phyloP scores from a whole-genome alignment of 2,888 invertebrate genomes.

The Ferdinandea cuprea region DNA sequence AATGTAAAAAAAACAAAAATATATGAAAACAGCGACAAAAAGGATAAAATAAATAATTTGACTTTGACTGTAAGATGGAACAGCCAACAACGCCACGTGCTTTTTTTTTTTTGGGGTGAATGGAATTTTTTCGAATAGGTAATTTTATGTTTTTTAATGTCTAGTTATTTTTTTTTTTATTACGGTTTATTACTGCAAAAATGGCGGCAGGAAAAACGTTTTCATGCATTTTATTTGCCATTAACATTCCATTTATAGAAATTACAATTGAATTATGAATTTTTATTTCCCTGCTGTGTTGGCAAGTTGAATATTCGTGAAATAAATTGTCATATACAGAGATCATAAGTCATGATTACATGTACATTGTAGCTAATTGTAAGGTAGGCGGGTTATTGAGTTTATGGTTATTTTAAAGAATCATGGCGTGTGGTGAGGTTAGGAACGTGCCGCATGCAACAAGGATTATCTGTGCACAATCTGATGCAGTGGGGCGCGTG shows the following conservation, averaged over 20 bases:
- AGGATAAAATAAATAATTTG: conserved; percentile 78
- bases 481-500: not conserved
- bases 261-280: conserved; percentile 72
- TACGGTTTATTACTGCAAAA: conserved; percentile 50
- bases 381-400: conserved; percentile 10
- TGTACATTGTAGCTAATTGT: not conserved
- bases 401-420: conserved; percentile 4
- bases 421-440: not conserved
- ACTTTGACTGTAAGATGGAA: conserved; percentile 69
- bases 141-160: not conserved
- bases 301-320: not conserved
- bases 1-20: conserved; percentile 79
- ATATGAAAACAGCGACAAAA: conserved; percentile 42
- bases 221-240: conserved; percentile 65
- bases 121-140: not conserved
- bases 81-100: not conserved
- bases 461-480: conserved; percentile 5
- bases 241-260: conserved; percentile 69
- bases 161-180: too few relatives aligned
- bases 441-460: conserved; percentile 46
- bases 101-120: not conserved
- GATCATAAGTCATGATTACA: conserved; percentile 1
- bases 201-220: conserved; percentile 40
- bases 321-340: not conserved
- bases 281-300: conserved; percentile 46